Percentiles rank a stretch among this genome's conserved stretches.
These are phyloP conservation scores for Ictalurus punctatus DNA, from an alignment of 2,113 vertebrate genomes.

Conservation along the genomic window DNA sequence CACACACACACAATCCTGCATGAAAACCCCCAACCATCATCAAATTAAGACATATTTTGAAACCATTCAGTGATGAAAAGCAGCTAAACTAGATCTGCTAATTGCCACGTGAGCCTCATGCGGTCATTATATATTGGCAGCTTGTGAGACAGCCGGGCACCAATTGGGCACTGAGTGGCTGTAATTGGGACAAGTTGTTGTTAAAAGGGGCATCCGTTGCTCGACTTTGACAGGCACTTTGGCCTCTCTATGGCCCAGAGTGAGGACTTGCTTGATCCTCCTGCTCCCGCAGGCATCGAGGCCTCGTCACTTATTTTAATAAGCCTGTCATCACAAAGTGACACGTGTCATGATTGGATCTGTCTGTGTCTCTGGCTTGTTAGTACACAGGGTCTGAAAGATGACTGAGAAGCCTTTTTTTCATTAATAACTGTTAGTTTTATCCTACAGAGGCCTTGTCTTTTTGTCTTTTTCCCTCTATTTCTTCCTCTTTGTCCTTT, in stretches of 20 bases:
- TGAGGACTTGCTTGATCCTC: constrained; percentile 55
- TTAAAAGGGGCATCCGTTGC: constrained; percentile 63
- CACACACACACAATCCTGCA: constrained; percentile 12
- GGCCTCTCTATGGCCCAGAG: constrained; percentile 60
- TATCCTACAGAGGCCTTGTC: constrained; percentile 78
- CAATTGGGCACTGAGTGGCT: constrained; percentile 65
- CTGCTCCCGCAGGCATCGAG: constrained; percentile 75
- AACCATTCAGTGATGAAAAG: constrained; percentile 72
- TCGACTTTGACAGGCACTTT: constrained; percentile 70
- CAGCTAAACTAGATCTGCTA: constrained; percentile 62
- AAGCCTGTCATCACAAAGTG: constrained; percentile 88
- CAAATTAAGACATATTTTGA: constrained; percentile 71
- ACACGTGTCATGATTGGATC: constrained; percentile 93
- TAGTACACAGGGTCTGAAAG: constrained; percentile 81
- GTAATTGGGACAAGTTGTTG: constrained; percentile 74
- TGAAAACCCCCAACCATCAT: constrained; percentile 35
- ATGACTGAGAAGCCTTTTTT: constrained; percentile 62
- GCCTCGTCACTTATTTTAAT: constrained; percentile 83
- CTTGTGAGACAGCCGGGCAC: constrained; percentile 64
- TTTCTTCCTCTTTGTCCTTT: constrained; percentile 18
- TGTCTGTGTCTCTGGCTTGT: constrained; percentile 82
- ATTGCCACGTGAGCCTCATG: constrained; percentile 62
- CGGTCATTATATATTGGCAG: constrained; percentile 56
- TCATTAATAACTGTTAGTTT: constrained; percentile 92
- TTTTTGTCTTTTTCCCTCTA: constrained; percentile 73